Evolutionary conservation across 2,888 invertebrate genomes (phyloP), one percentile per base, ranked within the genome.

Genomic region (Drosophila mimetica): DNA sequence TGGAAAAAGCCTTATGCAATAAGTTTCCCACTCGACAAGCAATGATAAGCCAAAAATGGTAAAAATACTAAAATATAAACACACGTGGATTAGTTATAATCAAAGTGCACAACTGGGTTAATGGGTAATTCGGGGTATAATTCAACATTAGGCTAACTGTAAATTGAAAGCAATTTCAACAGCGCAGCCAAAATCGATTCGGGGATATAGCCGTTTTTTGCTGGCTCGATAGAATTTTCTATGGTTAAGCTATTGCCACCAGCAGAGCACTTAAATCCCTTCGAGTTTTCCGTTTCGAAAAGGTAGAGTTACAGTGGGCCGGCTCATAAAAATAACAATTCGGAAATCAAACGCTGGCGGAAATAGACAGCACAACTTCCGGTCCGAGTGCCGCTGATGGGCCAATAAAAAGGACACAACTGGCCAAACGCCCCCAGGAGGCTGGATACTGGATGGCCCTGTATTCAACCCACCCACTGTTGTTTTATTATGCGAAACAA

Each of bases 401-500:
- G 77, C 83, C 86, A 88, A 86, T 83, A 88, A 88, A 74, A 82
- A 76, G 86, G 88, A 83, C 83, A 83, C 83, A 86, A 83, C 84
- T 86, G 88, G 75, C 58, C 88, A 86, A 83, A 79, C 64, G 86
- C 59, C 71, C 82, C 88, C 82, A 42, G 83, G 82, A 71, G 82
- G 76, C 74, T 44, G 59, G 58, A 30, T 36, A 28, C 20, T 25
- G 25, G 25, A 7, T 25, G 6, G n/a, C n/a, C n/a, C 25, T 22
- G 22, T 5, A 22, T 25, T 2, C 25, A n/a, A n/a, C 7, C 25
- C 25, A 7, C 53, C 57, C 76, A 59, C 65, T 54, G 66, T 76
- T 87, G 88, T 80, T 82, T 82, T 82, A 85, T 87, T 82, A 87
- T 87, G 86, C 84, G 88, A 86, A 79, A 86, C 86, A 87, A 79